Base-by-base conservation (phyloP, 2,888 invertebrate species). In the Orthonychiurus folsomi region DNA sequence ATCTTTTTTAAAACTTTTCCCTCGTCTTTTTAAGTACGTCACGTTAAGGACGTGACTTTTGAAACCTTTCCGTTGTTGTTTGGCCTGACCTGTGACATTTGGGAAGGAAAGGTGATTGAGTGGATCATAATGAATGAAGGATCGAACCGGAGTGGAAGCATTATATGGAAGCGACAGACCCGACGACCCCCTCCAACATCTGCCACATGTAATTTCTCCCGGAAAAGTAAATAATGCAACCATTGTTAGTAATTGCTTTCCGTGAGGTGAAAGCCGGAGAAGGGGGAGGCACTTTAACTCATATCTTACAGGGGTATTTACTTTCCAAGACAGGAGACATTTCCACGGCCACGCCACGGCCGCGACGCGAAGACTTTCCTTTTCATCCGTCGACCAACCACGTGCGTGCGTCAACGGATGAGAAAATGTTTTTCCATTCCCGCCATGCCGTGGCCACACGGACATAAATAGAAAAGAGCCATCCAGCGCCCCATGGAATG, bases 221-320 rank as follows among this genome's bases (percentile, higher is more conserved):
- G 15, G 37, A 37, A 37, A 37, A 37, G 37, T 37, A 37, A 37
- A 37, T 37, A 37, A 37, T 37, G 37, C 37, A 37, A 15, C 37
- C 37, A 37, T 37, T 37, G 37, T 37, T 37, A 37, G 37, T 37
- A 37, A 37, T 37, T 37, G 37, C 37, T 37, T 37, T 37, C 37
- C 15, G 9, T 5, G 37, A 37, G 37, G 37, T 37, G 37, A 37
- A 37, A 37, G 37, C 5, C 37, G 37, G 37, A 37, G 37, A 9
- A 15, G 37, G 37, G 15, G 15, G 37, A 37, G 37, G 37, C 37
- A 37, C 37, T 37, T 37, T 9, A 37, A 37, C 37, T 37, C 37
- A 37, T 37, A 37, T 37, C 37, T 37, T 37, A 37, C 37, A 37
- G 15, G 37, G 37, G 37, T 37, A 37, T 37, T 37, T 37, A 37